Conservation (phyloP, 2,113 vertebrate genomes). For the Baryphthengus martii region DNA sequence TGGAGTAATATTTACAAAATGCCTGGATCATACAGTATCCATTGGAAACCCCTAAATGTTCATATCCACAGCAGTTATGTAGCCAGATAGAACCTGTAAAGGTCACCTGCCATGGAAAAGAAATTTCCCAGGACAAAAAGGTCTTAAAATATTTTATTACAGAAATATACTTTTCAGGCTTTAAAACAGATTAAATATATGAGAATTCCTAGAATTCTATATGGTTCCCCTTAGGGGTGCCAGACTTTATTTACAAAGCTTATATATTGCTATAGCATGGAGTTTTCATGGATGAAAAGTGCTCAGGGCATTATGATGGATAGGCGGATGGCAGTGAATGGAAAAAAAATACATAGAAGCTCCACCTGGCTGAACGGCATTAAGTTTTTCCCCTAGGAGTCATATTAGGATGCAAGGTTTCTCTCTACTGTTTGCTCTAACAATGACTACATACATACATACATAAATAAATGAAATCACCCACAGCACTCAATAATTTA, state of each 20-base stretch:
- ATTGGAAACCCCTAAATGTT: constrained; percentile 20
- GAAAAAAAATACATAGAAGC: background rate
- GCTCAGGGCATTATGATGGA: background rate
- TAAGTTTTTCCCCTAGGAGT: constrained; percentile 9
- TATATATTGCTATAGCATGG: background rate
- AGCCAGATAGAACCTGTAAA: constrained; percentile 23
- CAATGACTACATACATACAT: background rate
- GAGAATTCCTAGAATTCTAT: constrained; percentile 25
- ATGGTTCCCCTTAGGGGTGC: background rate
- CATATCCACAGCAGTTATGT: background rate
- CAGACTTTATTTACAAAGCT: constrained; percentile 27
- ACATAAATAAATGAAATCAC: constrained; percentile 12
- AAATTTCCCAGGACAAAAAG: constrained; percentile 18
- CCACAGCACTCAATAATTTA: constrained; percentile 41
- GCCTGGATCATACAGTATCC: background rate
- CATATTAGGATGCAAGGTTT: background rate
- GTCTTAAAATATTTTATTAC: constrained; percentile 53
- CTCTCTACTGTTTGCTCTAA: constrained; percentile 15
- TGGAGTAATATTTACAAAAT: constrained; percentile 43
- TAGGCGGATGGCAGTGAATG: background rate
- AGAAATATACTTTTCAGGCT: constrained; percentile 21
- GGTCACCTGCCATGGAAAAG: constrained; percentile 42
- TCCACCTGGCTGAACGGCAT: background rate
- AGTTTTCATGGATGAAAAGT: constrained; percentile 16
- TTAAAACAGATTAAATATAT: constrained; percentile 50